phyloP scores from a whole-genome alignment of 2,888 invertebrate species.

The Agriopis leucophaearia region DNA sequence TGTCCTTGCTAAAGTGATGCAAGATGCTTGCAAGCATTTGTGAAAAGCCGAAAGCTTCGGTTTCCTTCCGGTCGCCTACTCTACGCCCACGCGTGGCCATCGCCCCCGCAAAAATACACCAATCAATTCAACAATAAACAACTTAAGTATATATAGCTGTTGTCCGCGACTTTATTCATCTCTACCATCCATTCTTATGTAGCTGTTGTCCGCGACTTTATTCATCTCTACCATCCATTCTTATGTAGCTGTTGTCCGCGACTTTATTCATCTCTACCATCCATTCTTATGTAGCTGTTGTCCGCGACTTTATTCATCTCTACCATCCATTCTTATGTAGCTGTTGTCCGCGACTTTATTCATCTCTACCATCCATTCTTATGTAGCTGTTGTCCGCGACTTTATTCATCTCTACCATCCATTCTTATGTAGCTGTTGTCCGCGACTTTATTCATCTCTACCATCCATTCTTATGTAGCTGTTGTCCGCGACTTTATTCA shows the following conservation, averaged over 20 bases:
- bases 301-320: constrained; percentile 16
- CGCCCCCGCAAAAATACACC: constrained; percentile 69
- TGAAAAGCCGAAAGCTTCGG: constrained; percentile 68
- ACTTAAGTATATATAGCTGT: constrained; percentile 18
- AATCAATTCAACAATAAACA: constrained; percentile 68
- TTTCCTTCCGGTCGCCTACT: constrained; percentile 84
- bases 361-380: constrained; percentile 6
- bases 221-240: constrained; percentile 13
- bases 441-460: constrained; percentile 17
- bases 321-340: constrained; percentile 6
- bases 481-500: constrained; percentile 23
- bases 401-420: constrained; percentile 16
- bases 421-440: constrained; percentile 22
- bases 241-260: constrained; percentile 19
- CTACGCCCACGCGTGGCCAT: constrained; percentile 59
- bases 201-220: constrained; percentile 23
- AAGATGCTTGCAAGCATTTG: constrained; percentile 46
- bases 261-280: constrained; percentile 15
- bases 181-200: constrained; percentile 8
- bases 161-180: constrained; percentile 19
- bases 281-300: constrained; percentile 24
- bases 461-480: constrained; percentile 13
- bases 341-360: constrained; percentile 25
- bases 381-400: constrained; percentile 20
- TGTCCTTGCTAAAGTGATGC: constrained; percentile 46